A percentile compares a stretch with the other conserved stretches of the same genome.
phyloP scores from a whole-genome alignment of 2,888 invertebrate genomes.

The Gerosis bhagava region DNA sequence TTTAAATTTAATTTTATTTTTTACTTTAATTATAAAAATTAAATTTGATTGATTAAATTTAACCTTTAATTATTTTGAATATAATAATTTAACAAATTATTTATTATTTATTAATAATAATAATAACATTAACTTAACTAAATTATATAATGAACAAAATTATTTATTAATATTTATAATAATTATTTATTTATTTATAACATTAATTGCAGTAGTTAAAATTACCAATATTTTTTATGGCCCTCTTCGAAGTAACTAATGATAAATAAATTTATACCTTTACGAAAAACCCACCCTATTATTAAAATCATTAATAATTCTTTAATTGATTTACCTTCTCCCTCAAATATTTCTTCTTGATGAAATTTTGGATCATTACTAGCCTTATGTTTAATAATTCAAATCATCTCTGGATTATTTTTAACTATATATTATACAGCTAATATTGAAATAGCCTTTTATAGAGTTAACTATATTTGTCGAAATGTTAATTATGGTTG shows the following conservation, averaged over 20 bases:
- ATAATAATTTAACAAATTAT: slow-evolving; percentile 46
- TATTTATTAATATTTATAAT: slow-evolving; percentile 74
- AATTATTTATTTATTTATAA: slow-evolving; percentile 83
- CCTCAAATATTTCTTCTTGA: slow-evolving; percentile 83
- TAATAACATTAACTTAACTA: slow-evolving; percentile 72
- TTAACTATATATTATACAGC: slow-evolving; percentile 87
- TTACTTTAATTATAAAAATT: slow-evolving; percentile 42
- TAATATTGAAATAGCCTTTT: slow-evolving; percentile 84
- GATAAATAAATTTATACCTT: slow-evolving; percentile 60
- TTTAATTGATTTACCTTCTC: slow-evolving; percentile 82
- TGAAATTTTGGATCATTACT: slow-evolving; percentile 88
- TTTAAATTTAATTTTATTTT: slow-evolving; percentile 42
- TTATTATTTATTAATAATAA: slow-evolving; percentile 63
- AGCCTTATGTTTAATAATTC: slow-evolving; percentile 83
- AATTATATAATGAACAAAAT: slow-evolving; percentile 78
- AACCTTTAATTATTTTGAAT: slow-evolving; percentile 43
- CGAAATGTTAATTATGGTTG: slow-evolving; percentile 88
- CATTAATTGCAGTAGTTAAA: slow-evolving; percentile 82
- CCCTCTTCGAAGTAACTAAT: slow-evolving; percentile 70
- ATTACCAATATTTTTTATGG: slow-evolving; percentile 76
- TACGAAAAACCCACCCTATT: slow-evolving; percentile 70
- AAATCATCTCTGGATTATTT: slow-evolving; percentile 87
- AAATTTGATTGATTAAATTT: slow-evolving; percentile 57
- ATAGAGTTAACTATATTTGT: slow-evolving; percentile 86
- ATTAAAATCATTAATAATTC: slow-evolving; percentile 83